Conservation (phyloP, 2,888 invertebrate species). For the Eristalinus sepulchralis region DNA sequence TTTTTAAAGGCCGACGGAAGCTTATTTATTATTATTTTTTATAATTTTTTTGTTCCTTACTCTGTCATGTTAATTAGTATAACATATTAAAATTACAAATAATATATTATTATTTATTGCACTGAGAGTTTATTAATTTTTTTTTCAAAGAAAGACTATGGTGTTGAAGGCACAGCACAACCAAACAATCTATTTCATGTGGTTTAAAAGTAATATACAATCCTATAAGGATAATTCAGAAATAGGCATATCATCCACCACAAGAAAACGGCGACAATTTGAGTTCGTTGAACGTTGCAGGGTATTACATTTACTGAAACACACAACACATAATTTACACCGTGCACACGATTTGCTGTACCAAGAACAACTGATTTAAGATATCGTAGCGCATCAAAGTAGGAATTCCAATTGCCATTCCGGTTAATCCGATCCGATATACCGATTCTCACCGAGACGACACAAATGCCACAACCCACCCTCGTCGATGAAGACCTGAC, state of each 20-base stretch:
- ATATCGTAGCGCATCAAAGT: slow-evolving; percentile 62
- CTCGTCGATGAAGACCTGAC: slow-evolving; percentile 47
- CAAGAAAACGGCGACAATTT: slow-evolving; percentile 31
- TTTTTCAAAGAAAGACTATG: neutral
- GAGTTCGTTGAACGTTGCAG: slow-evolving; percentile 67
- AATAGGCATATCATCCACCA: slow-evolving; percentile 57
- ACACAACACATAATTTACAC: slow-evolving; percentile 58
- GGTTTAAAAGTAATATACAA: neutral
- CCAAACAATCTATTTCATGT: neutral
- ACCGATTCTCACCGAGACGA: slow-evolving; percentile 56
- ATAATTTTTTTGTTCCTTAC: slow-evolving; percentile 39
- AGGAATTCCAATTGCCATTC: slow-evolving; percentile 70
- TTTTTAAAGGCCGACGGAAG: slow-evolving; percentile 51
- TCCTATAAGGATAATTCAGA: slow-evolving; percentile 33
- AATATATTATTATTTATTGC: slow-evolving; percentile 28
- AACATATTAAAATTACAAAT: neutral
- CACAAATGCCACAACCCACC: slow-evolving; percentile 69
- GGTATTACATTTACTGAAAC: slow-evolving; percentile 27
- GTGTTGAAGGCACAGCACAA: neutral
- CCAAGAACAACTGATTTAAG: slow-evolving; percentile 69
- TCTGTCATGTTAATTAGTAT: slow-evolving; percentile 36
- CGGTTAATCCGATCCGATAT: slow-evolving; percentile 61
- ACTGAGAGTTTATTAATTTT: slow-evolving; percentile 46
- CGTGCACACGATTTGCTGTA: slow-evolving; percentile 70
- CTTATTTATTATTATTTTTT: neutral